phyloP scores from a whole-genome alignment of 2,113 vertebrate species.

The Epinephelus lanceolatus region DNA sequence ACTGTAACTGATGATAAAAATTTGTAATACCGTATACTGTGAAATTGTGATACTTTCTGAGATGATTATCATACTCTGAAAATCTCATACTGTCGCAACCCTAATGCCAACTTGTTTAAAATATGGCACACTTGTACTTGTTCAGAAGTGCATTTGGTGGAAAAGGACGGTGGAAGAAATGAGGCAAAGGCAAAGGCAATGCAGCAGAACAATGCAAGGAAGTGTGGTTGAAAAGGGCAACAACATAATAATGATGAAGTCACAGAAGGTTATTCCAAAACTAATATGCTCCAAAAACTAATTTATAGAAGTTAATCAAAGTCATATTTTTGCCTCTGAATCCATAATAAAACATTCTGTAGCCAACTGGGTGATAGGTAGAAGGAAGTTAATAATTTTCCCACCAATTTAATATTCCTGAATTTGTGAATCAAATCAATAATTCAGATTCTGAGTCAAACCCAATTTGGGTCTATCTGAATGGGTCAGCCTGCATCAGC shows the following conservation, averaged over 20 bases:
- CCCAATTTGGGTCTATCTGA: no score
- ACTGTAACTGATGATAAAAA: no score
- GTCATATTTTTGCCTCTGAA: not conserved
- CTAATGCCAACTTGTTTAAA: conserved; percentile 50
- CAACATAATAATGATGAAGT: not conserved
- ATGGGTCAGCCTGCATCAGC: not conserved
- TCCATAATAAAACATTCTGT: not conserved
- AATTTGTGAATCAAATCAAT: not conserved
- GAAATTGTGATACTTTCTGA: no score
- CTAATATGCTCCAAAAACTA: not conserved
- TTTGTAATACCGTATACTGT: no score
- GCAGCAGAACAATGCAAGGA: not conserved
- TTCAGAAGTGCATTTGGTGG: conserved; percentile 29
- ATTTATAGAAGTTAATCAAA: not conserved
- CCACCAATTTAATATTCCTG: not conserved
- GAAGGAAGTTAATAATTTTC: not conserved
- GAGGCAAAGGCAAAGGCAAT: not conserved
- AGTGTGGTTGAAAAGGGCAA: not conserved
- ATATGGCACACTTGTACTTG: conserved; percentile 29
- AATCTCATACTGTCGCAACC: no score
- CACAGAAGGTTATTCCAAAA: not conserved
- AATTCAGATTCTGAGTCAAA: not conserved
- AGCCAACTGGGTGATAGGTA: not conserved
- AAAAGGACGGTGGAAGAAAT: conserved; percentile 38
- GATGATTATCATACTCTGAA: no score